Evolutionary conservation across 2,113 vertebrate genomes (phyloP), one percentile per base, ranked within the genome.

Genomic region (Guaruba guarouba): DNA sequence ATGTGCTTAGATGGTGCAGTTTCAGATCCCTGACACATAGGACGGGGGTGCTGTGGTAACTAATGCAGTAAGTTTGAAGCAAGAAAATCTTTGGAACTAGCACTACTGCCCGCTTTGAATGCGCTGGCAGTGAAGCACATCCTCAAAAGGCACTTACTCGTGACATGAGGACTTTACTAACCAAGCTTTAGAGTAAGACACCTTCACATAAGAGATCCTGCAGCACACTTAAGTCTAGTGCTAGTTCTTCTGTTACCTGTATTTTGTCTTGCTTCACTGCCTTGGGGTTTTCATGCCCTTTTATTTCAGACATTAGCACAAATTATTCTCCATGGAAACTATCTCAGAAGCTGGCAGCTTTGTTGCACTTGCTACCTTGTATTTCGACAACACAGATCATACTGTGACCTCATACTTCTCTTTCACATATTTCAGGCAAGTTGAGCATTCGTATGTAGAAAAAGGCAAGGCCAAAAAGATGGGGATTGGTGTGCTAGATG

Each of bases 281-380:
- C 48, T 54, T n/a, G 17, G 61, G 68, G 59, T 68, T 90, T 93
- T 79, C 49, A 20, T 86, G 44, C 44, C 43, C 31, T 51, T 92
- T 86, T 85, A 29, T 76, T 91, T 85, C 77, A 90, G 64, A 73
- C 66, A 41, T 74, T 76, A 82, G 63, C 88, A 33, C 39, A 90
- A 92, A 85, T 82, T 84, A 62, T 24, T 94, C 87, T 93, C 78
- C 46, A 70, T 97, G 90, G 93, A 90, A 90, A 90, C 87, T 76
- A 59, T 96, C 63, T 94, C 82, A 71, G 87, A 68, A 91, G 59
- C 71, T 88, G 84, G 67, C 54, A 70, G 70, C 70, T 80, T 57
- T 89, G 33, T n/a, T 62, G 46, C 4, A 9, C 41, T 84, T 94
- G 35, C 73, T 92, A 41, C 81, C 81, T 87, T 94, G 11, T 13